Evolutionary conservation across 2,888 invertebrate species (phyloP).

Genomic region (Lasiommata megera): DNA sequence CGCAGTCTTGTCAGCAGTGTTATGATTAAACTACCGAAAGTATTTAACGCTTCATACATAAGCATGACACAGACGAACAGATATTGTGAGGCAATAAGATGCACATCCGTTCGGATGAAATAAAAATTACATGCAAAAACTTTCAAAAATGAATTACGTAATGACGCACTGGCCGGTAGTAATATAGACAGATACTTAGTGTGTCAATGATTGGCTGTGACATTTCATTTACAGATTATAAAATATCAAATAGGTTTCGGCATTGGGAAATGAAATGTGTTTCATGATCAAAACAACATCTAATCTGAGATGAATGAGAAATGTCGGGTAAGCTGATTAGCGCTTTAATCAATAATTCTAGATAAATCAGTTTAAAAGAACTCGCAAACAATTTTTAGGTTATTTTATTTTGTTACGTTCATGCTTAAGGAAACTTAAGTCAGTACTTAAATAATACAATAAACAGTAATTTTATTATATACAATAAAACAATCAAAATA

Average conservation of each 20-base stretch:
- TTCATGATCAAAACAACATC: conserved; percentile 37
- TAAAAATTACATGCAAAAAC: background rate
- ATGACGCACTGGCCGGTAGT: conserved; percentile 12
- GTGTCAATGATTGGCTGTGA: conserved; percentile 35
- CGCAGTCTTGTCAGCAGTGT: no score
- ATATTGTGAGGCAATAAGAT: background rate
- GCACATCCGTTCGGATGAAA: background rate
- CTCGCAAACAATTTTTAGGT: background rate
- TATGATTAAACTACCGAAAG: no score
- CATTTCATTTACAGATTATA: conserved; percentile 40
- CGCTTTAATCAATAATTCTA: background rate
- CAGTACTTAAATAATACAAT: no score
- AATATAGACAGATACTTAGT: conserved; percentile 8
- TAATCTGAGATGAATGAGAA: conserved; percentile 55
- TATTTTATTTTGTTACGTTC: background rate
- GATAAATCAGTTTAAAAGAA: background rate
- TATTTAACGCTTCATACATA: no score
- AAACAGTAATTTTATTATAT: no score
- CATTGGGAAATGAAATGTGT: conserved; percentile 54
- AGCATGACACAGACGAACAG: background rate
- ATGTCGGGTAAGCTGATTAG: conserved; percentile 55
- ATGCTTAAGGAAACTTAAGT: no score
- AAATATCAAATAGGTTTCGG: conserved; percentile 51
- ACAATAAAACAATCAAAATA: no score
- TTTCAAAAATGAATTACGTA: background rate